Conservation (phyloP, 2,797 vertebrate species). For the Psittacula echo region DNA sequence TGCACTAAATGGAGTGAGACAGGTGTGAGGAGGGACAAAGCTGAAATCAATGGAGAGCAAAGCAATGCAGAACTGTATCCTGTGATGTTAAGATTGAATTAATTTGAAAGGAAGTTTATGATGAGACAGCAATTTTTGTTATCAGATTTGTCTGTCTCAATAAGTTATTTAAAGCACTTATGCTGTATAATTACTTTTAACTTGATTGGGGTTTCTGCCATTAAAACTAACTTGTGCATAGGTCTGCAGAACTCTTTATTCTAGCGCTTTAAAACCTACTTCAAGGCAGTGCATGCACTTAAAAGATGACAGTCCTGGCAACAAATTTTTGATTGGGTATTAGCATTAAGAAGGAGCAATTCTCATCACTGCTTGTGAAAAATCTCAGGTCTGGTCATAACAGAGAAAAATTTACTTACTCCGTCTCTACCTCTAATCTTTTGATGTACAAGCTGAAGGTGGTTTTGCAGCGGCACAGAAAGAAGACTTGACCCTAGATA, state of each 20-base stretch:
- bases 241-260: conserved; percentile 30
- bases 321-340: background rate
- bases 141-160: conserved; percentile 17
- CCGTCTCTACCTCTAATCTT: background rate
- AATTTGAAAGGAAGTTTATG: background rate
- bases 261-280: background rate
- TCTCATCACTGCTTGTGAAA: background rate
- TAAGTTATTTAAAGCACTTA: conserved; percentile 30
- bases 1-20: background rate
- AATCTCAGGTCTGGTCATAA: background rate
- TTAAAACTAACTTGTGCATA: conserved; percentile 27
- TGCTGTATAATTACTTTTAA: conserved; percentile 44
- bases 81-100: background rate
- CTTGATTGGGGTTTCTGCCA: background rate
- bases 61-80: background rate
- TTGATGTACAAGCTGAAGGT: background rate
- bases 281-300: background rate
- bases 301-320: background rate
- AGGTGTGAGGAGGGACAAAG: background rate
- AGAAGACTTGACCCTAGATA: background rate
- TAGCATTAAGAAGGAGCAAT: background rate
- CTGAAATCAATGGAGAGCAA: background rate
- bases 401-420: background rate
- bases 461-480: background rate
- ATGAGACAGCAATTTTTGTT: background rate